A percentile compares a stretch with the other conserved stretches of the same genome.
These are phyloP conservation scores for Peromyscus melanophrys DNA, from an alignment of 2,797 vertebrate species.

Conservation along the genomic window DNA sequence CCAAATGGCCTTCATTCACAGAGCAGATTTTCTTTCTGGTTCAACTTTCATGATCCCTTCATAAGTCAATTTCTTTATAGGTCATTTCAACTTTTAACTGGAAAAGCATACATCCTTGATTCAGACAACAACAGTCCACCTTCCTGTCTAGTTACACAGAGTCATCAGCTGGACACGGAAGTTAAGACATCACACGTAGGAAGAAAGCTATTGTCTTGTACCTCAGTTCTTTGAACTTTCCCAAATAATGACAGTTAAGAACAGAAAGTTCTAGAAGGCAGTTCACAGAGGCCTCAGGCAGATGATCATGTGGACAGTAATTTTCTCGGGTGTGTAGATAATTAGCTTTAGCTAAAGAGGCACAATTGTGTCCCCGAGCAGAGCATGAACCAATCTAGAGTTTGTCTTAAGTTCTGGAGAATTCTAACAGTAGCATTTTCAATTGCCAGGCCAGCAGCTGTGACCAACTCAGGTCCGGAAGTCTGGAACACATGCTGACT, in stretches of 20 bases:
- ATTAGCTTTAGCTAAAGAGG: slow-evolving; percentile 61
- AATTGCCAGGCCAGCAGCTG: slow-evolving; percentile 65
- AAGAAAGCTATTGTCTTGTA: neutral
- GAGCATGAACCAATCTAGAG: slow-evolving; percentile 7
- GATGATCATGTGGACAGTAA: neutral
- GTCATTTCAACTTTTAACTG: neutral
- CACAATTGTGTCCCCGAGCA: neutral
- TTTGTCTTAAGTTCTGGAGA: slow-evolving; percentile 69
- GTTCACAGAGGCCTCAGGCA: neutral
- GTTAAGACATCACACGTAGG: neutral
- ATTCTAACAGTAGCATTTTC: slow-evolving; percentile 68
- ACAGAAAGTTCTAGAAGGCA: slow-evolving; percentile 23
- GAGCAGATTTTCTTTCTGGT: neutral
- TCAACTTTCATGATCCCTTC: neutral
- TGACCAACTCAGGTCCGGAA: neutral
- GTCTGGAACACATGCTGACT: slow-evolving; percentile 41
- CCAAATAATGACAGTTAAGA: slow-evolving; percentile 33
- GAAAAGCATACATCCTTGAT: slow-evolving; percentile 11
- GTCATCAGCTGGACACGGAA: neutral
- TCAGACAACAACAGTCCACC: neutral
- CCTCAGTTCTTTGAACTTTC: neutral
- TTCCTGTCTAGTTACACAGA: neutral
- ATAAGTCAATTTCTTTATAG: neutral
- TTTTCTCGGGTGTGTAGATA: slow-evolving; percentile 63
- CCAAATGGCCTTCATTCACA: neutral